Evolutionary conservation across 2,797 vertebrate species (phyloP).

Genomic region (Pseudochaenichthys georgianus): DNA sequence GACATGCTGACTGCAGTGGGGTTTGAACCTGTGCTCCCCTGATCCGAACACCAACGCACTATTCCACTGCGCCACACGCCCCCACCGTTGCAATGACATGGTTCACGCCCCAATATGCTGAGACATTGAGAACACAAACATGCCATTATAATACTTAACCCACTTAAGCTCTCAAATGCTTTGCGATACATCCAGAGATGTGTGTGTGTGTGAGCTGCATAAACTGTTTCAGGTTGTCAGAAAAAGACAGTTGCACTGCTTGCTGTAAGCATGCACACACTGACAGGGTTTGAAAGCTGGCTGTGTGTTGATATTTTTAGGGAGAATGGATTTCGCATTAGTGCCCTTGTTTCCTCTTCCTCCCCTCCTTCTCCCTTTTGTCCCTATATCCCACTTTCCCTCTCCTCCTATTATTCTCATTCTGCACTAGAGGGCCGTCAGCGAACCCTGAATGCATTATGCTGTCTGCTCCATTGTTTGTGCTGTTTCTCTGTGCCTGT

Average conservation of each 20-base stretch:
- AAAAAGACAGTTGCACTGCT: slow-evolving; percentile 29
- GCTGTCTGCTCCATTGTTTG: slow-evolving; percentile 82
- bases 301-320: slow-evolving; percentile 53
- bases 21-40: no score
- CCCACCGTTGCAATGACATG: slow-evolving; percentile 60
- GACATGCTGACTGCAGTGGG: no score
- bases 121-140: slow-evolving; percentile 34
- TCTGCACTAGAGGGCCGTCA: slow-evolving; percentile 80
- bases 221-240: slow-evolving; percentile 17
- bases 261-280: slow-evolving; percentile 54
- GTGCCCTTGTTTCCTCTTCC: slow-evolving; percentile 68
- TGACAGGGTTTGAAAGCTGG: slow-evolving; percentile 66
- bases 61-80: no score
- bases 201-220: background rate
- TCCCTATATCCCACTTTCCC: slow-evolving; percentile 64
- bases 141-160: slow-evolving; percentile 24
- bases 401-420: slow-evolving; percentile 79
- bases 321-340: slow-evolving; percentile 76
- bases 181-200: background rate
- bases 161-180: slow-evolving; percentile 13
- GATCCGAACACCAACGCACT: no score
- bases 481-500: slow-evolving; percentile 76
- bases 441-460: slow-evolving; percentile 79
- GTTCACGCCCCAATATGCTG: slow-evolving; percentile 17
- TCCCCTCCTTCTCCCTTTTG: slow-evolving; percentile 50